Evolutionary conservation across 2,113 vertebrate species (phyloP).

Genomic region (Seriola quinqueradiata): DNA sequence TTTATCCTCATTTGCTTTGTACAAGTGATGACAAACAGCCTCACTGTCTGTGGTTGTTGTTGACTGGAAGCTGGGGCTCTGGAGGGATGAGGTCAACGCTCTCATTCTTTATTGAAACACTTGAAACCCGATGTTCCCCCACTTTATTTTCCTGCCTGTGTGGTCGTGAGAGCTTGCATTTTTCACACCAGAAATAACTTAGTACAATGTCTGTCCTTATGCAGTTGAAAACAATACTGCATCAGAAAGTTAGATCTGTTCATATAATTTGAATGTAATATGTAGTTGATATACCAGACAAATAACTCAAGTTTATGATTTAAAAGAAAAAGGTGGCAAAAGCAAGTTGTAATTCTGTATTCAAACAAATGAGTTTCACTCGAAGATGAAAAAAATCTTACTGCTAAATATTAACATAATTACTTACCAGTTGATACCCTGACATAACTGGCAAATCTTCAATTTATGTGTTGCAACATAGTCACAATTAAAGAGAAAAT

Average conservation of each 20-base stretch:
- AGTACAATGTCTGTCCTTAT: not conserved
- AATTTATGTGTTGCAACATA: not conserved
- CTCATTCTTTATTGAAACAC: slow-evolving; percentile 6
- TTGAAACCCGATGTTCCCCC: not conserved
- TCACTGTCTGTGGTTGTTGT: slow-evolving; percentile 23
- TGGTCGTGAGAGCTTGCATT: not conserved
- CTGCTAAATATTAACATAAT: too few relatives aligned
- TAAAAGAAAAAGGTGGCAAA: not conserved
- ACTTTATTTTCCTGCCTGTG: not conserved
- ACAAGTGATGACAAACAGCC: slow-evolving; percentile 15
- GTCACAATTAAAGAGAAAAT: not conserved
- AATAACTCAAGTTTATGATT: too few relatives aligned
- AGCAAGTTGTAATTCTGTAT: not conserved
- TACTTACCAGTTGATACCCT: too few relatives aligned
- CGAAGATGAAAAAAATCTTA: too few relatives aligned
- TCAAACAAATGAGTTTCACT: too few relatives aligned
- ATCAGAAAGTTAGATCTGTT: not conserved
- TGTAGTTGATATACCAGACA: not conserved
- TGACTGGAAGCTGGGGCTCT: not conserved
- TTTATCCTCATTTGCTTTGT: slow-evolving; percentile 14
- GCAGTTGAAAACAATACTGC: not conserved
- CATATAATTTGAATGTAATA: not conserved
- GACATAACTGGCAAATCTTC: too few relatives aligned
- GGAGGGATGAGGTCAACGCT: not conserved
- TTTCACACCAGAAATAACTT: not conserved